Evolutionary conservation across 1,140 invertebrate species (phyloP).

Genomic region (Augochlora pura): DNA sequence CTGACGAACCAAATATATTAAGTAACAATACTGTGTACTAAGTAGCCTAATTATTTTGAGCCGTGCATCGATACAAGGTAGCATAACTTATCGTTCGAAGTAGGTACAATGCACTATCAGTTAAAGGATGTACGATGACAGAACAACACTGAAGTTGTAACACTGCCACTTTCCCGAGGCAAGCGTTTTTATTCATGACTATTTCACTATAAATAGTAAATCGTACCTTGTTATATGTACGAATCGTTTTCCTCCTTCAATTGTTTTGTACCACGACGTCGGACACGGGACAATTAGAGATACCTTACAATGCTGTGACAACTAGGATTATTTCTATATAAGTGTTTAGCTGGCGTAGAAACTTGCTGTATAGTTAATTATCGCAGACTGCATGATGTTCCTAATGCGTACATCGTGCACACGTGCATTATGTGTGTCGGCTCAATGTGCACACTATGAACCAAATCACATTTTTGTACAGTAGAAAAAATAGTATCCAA

Average conservation of each 20-base stretch:
- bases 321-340: background rate
- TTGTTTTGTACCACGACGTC: background rate
- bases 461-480: constrained; percentile 30
- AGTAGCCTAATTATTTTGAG: constrained; percentile 3
- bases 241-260: background rate
- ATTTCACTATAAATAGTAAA: background rate
- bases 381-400: background rate
- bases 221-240: background rate
- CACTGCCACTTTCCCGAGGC: constrained; percentile 39
- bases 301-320: constrained; percentile 14
- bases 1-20: background rate
- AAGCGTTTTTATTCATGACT: constrained; percentile 21
- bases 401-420: background rate
- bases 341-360: background rate
- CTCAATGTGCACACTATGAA: background rate
- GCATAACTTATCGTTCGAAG: constrained; percentile 1
- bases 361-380: background rate
- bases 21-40: background rate
- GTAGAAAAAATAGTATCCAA: background rate
- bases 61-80: background rate
- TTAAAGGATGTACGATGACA: background rate
- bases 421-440: background rate
- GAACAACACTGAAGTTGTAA: constrained; percentile 5
- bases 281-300: background rate
- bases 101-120: constrained; percentile 17